Percentiles rank a stretch among this genome's conserved stretches.
phyloP scores from a whole-genome alignment of 2,888 invertebrate species.

The Polyommatus iphigenia region DNA sequence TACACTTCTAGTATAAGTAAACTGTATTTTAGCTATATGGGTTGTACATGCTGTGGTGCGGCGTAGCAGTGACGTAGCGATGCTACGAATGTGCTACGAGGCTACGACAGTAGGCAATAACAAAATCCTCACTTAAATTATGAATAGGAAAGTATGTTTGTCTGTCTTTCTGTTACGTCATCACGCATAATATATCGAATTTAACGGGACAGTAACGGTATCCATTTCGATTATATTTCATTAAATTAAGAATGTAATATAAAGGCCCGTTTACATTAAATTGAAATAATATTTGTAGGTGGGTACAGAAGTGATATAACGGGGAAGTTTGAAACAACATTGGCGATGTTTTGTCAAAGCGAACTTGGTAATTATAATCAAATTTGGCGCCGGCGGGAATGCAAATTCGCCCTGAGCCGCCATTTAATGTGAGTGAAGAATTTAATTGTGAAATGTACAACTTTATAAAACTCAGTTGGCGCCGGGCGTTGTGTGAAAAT shows the following conservation, averaged over 20 bases:
- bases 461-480: background rate
- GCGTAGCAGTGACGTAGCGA: too few species aligned
- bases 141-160: too few species aligned
- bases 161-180: too few species aligned
- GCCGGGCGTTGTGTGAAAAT: conserved; percentile 8
- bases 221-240: background rate
- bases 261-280: background rate
- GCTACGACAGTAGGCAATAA: too few species aligned
- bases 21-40: too few species aligned
- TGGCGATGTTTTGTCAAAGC: conserved; percentile 36
- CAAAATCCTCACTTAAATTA: too few species aligned
- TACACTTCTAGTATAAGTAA: too few species aligned
- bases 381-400: conserved; percentile 48
- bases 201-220: too few species aligned
- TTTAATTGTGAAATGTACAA: conserved; percentile 35
- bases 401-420: conserved; percentile 45
- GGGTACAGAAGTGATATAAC: conserved; percentile 23
- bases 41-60: too few species aligned
- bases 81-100: too few species aligned
- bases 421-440: conserved; percentile 32
- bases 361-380: conserved; percentile 51
- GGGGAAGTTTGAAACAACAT: conserved; percentile 33
- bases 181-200: too few species aligned
- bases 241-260: background rate
- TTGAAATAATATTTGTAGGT: background rate